Conservation (phyloP, 2,888 invertebrate genomes). For the Ryuthela nishihirai region DNA sequence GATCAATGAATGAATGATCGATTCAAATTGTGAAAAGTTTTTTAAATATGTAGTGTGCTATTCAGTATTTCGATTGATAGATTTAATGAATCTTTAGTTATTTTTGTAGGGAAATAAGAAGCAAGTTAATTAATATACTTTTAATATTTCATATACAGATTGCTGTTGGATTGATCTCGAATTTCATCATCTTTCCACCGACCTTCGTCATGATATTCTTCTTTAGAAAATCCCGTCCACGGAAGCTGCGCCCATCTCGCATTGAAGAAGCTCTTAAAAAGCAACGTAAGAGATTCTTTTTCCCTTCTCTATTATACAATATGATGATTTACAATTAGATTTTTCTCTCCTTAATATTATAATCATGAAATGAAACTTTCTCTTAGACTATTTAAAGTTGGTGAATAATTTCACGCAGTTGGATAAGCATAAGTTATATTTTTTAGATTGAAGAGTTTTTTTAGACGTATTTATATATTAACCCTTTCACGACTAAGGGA, state of each 20-base stretch:
- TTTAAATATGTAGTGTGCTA: too few relatives aligned
- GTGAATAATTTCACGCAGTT: too few relatives aligned
- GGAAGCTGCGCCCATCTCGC: conserved; percentile 41
- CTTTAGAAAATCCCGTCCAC: conserved; percentile 49
- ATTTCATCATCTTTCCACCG: conserved; percentile 53
- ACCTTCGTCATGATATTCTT: conserved; percentile 52
- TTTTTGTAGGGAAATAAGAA: neutral
- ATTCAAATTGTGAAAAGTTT: too few relatives aligned
- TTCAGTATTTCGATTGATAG: too few relatives aligned
- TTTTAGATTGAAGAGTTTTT: too few relatives aligned
- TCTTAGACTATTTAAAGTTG: too few relatives aligned
- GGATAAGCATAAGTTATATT: too few relatives aligned
- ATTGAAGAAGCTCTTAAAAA: conserved; percentile 40
- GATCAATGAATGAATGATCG: too few relatives aligned
- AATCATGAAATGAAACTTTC: too few relatives aligned
- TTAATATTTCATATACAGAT: conserved; percentile 46
- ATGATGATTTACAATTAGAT: neutral
- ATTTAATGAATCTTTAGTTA: too few relatives aligned
- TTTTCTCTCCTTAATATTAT: neutral
- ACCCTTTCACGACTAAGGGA: too few relatives aligned
- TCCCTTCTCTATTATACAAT: neutral
- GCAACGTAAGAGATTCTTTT: conserved; percentile 31
- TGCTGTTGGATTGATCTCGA: conserved; percentile 52
- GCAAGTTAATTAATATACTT: neutral
- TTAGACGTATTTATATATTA: too few relatives aligned